Percentiles rank a stretch among this genome's conserved stretches.
Evolutionary conservation across 2,888 invertebrate species (phyloP).

Genomic region (Parasteatoda lunata): DNA sequence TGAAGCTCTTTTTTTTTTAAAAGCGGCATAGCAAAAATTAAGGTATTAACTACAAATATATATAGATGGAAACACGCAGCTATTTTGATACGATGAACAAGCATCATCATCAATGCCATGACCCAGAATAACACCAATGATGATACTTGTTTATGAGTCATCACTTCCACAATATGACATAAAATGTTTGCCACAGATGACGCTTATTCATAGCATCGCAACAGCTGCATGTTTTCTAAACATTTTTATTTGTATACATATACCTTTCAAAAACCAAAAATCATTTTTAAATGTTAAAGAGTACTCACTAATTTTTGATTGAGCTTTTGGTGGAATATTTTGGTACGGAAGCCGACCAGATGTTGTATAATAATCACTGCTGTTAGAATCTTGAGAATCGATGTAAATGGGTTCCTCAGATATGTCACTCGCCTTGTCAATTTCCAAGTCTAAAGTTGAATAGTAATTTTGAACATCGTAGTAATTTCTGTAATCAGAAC

Average conservation of each 20-base stretch:
- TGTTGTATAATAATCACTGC: conserved; percentile 54
- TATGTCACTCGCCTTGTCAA: conserved; percentile 49
- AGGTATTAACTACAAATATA: no score
- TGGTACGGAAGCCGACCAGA: conserved; percentile 35
- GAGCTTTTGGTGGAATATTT: conserved; percentile 17
- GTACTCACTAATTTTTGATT: no score
- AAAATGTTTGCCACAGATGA: no score
- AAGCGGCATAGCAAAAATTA: no score
- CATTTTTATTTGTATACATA: background rate
- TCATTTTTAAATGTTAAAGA: background rate
- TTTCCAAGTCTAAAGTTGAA: conserved; percentile 55
- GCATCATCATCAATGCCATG: no score
- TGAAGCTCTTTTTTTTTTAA: no score
- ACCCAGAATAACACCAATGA: no score
- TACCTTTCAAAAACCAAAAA: background rate
- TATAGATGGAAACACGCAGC: no score
- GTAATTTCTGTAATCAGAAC: conserved; percentile 58
- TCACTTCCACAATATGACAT: no score
- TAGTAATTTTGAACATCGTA: conserved; percentile 62
- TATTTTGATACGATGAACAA: no score
- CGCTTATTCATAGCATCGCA: no score
- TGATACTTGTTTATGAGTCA: no score
- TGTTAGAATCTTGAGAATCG: conserved; percentile 60
- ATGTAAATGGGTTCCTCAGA: conserved; percentile 61
- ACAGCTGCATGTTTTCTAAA: background rate